Evolutionary conservation across 2,888 invertebrate genomes (phyloP), one percentile per base, ranked within the genome.

Genomic region (Sarcophaga variegata): DNA sequence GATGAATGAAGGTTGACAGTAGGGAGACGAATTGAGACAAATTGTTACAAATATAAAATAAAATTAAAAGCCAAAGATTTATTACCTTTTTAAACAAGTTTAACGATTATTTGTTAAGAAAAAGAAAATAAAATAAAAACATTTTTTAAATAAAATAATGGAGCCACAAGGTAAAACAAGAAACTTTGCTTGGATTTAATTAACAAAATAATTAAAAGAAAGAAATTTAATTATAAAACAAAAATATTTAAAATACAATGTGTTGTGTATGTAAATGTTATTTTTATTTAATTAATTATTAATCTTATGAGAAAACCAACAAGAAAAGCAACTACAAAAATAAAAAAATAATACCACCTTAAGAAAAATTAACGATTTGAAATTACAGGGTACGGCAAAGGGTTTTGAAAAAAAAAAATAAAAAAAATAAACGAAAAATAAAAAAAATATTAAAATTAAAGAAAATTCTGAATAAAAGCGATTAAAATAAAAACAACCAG

Each of bases 21-120:
- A 81, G 78, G 14, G 4, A 8, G 3, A 66, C 14, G 17, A 66
- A 54, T 17, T 17, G 14, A 14, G 17, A 54, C 1, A 37, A 63
- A 64, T 70, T 77, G 69, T 71, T 70, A n/a, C 45, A n/a, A 70
- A n/a, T 8, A 6, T 1, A 47, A 67, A 74, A 25, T 67, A 79
- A 83, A 72, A 77, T 72, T 66, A 54, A 12, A 64, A 60, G 12
- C 12, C 10, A 49, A 17, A 59, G 25, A n/a, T 60, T 72, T 72
- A 64, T 49, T 25, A 49, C 14, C 37, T 91, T 90, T 91, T 91
- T 88, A 89, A 88, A 89, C 88, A 54, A 54, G 88, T 90, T 88
- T 89, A 90, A 22, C 25, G 8, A 62, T 60, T 17, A 69, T 72
- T 71, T 71, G 59, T 71, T 59, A 59, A 10, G 14, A 49, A 14